Conservation (phyloP, 2,888 invertebrate genomes). For the Ophion obscuratus region DNA sequence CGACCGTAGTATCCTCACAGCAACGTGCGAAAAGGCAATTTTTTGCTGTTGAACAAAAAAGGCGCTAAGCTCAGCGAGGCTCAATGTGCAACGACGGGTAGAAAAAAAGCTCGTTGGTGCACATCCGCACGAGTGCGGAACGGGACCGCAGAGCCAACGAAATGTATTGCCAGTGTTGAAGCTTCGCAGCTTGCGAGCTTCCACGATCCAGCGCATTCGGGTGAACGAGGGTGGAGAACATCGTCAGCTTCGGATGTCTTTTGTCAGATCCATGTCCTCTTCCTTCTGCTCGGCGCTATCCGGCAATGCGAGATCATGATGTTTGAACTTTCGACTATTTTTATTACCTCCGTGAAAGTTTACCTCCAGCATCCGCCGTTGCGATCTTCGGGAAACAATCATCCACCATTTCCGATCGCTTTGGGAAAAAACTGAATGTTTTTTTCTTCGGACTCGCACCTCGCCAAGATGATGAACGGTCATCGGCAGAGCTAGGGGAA, state of each 20-base stretch:
- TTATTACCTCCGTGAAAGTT: not conserved
- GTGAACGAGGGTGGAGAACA: not conserved
- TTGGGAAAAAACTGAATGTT: not conserved
- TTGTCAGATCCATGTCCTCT: not conserved
- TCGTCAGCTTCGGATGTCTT: not conserved
- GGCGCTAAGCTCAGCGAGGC: slow-evolving; percentile 18
- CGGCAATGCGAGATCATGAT: not conserved
- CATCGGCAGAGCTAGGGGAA: not conserved
- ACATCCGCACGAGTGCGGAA: not conserved
- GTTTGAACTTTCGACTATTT: not conserved
- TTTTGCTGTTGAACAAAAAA: slow-evolving; percentile 9
- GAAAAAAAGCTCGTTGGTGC: slow-evolving; percentile 30
- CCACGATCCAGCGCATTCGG: slow-evolving; percentile 27
- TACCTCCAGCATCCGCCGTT: not conserved
- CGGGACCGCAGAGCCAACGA: slow-evolving; percentile 1
- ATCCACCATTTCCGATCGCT: not conserved
- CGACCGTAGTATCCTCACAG: slow-evolving; percentile 21
- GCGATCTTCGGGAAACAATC: not conserved
- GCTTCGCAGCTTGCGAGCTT: slow-evolving; percentile 44
- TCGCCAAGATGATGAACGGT: not conserved
- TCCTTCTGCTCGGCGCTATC: not conserved
- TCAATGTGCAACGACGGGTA: slow-evolving; percentile 29
- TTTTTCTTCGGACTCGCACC: not conserved
- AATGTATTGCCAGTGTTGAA: slow-evolving; percentile 39
- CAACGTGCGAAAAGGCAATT: slow-evolving; percentile 27